These are phyloP conservation scores for Endomychus coccineus DNA, from an alignment of 2,888 invertebrate genomes.

Conservation along the genomic window DNA sequence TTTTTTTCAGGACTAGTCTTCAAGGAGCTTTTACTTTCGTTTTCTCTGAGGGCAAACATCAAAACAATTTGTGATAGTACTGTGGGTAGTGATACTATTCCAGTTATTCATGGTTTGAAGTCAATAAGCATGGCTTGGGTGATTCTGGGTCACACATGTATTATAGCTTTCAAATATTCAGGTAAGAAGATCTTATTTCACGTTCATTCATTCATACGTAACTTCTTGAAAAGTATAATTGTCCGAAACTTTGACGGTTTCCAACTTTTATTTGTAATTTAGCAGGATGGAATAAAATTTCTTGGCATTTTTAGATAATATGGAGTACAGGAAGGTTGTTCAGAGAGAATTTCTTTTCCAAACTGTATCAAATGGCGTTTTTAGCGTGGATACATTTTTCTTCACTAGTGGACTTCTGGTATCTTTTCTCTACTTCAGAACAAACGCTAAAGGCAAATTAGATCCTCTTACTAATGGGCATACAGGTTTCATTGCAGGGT, in stretches of 20 bases:
- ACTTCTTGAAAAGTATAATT: too few species aligned
- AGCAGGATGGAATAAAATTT: slow-evolving; percentile 1
- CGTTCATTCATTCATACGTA: slow-evolving; percentile 7
- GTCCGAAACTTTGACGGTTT: too few species aligned
- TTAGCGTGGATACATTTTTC: slow-evolving; percentile 78
- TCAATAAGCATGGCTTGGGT: slow-evolving; percentile 60
- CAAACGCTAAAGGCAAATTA: slow-evolving; percentile 65
- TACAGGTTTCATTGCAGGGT: slow-evolving; percentile 56
- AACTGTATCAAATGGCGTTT: slow-evolving; percentile 70
- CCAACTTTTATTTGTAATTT: too few species aligned
- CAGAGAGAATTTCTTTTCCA: slow-evolving; percentile 75
- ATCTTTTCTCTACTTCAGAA: slow-evolving; percentile 78
- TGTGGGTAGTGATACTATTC: slow-evolving; percentile 72
- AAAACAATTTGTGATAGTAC: slow-evolving; percentile 73
- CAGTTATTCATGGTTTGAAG: slow-evolving; percentile 60
- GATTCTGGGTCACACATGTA: slow-evolving; percentile 66
- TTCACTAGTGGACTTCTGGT: slow-evolving; percentile 74
- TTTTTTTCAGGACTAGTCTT: slow-evolving; percentile 49
- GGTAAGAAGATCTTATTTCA: slow-evolving; percentile 36
- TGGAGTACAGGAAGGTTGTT: slow-evolving; percentile 60
- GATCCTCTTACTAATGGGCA: slow-evolving; percentile 57
- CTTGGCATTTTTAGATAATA: slow-evolving; percentile 53
- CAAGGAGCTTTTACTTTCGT: slow-evolving; percentile 66
- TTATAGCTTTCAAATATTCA: slow-evolving; percentile 75
- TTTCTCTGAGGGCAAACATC: slow-evolving; percentile 69